Conservation (phyloP, 2,113 vertebrate species). For the Tor tambroides region DNA sequence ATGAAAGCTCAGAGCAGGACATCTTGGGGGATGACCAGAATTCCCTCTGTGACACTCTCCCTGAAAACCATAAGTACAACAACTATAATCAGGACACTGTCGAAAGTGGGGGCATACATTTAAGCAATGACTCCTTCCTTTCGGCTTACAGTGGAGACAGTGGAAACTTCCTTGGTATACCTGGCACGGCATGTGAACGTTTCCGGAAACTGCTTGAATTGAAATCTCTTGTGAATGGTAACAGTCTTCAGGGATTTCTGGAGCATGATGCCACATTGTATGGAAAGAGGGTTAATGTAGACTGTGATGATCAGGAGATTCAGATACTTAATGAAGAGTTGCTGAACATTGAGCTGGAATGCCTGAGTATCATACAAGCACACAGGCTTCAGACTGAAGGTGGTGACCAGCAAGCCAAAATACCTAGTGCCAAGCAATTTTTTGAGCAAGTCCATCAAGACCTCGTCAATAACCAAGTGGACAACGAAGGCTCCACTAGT, state of each 20-base stretch:
- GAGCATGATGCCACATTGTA: neutral
- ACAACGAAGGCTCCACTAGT: constrained; percentile 91
- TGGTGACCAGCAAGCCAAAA: constrained; percentile 57
- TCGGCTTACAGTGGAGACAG: constrained; percentile 83
- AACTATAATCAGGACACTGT: constrained; percentile 89
- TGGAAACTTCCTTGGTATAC: constrained; percentile 87
- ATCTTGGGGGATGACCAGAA: constrained; percentile 86
- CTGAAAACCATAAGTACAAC: constrained; percentile 83
- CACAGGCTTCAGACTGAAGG: constrained; percentile 88
- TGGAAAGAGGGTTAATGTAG: neutral
- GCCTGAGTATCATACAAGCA: constrained; percentile 88
- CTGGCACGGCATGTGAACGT: constrained; percentile 86
- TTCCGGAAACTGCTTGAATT: constrained; percentile 92
- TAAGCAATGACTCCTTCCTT: constrained; percentile 86
- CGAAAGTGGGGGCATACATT: constrained; percentile 85
- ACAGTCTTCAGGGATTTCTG: constrained; percentile 36
- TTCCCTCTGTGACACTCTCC: constrained; percentile 77
- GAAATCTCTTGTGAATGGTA: constrained; percentile 85
- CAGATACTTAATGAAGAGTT: constrained; percentile 93
- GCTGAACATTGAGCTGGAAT: constrained; percentile 92
- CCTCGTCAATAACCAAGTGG: constrained; percentile 89
- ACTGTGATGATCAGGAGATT: constrained; percentile 85
- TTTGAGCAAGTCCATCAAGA: neutral
- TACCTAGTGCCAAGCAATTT: neutral
- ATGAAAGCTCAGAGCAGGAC: constrained; percentile 95